phyloP scores from a whole-genome alignment of 1,140 invertebrate genomes.

The Drosophila ercepeae region DNA sequence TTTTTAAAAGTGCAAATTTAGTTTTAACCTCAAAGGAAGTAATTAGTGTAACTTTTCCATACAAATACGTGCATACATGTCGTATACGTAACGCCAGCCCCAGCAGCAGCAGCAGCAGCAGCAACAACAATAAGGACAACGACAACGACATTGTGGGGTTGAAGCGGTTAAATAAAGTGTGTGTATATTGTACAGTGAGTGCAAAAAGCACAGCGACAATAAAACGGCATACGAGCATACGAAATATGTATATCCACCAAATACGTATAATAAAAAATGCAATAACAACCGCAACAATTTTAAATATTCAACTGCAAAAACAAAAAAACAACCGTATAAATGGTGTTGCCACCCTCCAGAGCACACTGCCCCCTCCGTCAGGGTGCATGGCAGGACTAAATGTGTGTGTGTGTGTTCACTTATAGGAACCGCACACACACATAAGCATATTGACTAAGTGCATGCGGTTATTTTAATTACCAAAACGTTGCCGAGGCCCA shows the following conservation, averaged over 20 bases:
- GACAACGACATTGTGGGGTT: slow-evolving; percentile 37
- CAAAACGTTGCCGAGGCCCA: slow-evolving; percentile 65
- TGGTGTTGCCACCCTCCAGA: slow-evolving; percentile 11
- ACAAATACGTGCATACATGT: slow-evolving; percentile 69
- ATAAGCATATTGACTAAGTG: slow-evolving; percentile 73
- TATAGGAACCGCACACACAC: slow-evolving; percentile 40
- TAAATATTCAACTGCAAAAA: slow-evolving; percentile 69
- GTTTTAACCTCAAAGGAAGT: slow-evolving; percentile 83
- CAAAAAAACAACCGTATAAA: slow-evolving; percentile 29
- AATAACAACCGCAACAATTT: slow-evolving; percentile 78
- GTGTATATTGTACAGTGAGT: slow-evolving; percentile 27
- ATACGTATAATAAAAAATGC: slow-evolving; percentile 77
- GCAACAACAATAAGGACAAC: slow-evolving; percentile 18
- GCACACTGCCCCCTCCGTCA: slow-evolving; percentile 18
- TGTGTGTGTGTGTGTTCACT: neutral
- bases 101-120: slow-evolving; percentile 11
- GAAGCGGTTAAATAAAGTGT: slow-evolving; percentile 13
- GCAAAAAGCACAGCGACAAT: slow-evolving; percentile 47
- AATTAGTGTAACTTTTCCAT: slow-evolving; percentile 82
- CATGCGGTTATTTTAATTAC: slow-evolving; percentile 82
- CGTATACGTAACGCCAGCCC: slow-evolving; percentile 30
- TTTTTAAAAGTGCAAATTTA: slow-evolving; percentile 84
- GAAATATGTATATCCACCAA: slow-evolving; percentile 52
- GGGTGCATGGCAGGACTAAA: slow-evolving; percentile 3
- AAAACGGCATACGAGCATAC: slow-evolving; percentile 39